Evolutionary conservation across 53 echinoderm and acorn worm genomes (phyloP), one percentile per base, ranked within the genome.

Genomic region (Apostichopus leukothele): DNA sequence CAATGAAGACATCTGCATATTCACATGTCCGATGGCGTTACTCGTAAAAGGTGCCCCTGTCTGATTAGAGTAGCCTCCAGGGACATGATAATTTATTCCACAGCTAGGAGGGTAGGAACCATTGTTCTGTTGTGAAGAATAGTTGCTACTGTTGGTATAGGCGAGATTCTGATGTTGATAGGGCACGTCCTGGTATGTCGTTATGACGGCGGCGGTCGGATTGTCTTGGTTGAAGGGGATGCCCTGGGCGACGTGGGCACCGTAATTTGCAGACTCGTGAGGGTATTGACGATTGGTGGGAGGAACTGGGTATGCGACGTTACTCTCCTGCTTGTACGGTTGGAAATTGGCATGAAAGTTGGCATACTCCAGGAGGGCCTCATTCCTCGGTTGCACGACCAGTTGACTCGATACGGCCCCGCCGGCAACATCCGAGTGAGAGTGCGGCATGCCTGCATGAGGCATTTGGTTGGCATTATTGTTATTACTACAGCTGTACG

Each of bases 301-400:
- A 7, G 88, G 75, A 18, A 87, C 23, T 10, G 52, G 53, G 51
- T 75, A 87, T 74, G 75, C 20, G 77, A 95, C 95, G 18, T 94
- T 86, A 10, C 92, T 92, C 73, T 97, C 97, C 83, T 97, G 97
- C 84, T 97, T 97, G 85, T 94, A 94, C 23, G 89, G 90, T 53
- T 93, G 94, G 26, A 88, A 90, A 50, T 86, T 86, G 21, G 81
- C 77, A 88, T 86, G 91, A 88, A 89, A 92, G 83, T 84, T 92
- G 75, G 88, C 76, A 76, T 92, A 94, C 52, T 99, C 98, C 59
- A 95, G 95, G 4, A 96, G 89, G 60, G 91, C 95, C 23, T 95
- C 88, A 9, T 95, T 90, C 78, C 94, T 86, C 9, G 95, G 89
- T 86, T 96, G 99, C 39, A 98, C 98, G 9, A 98, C 91, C 13